phyloP scores from a whole-genome alignment of 1,140 invertebrate species.

The Rhagoletis pomonella region DNA sequence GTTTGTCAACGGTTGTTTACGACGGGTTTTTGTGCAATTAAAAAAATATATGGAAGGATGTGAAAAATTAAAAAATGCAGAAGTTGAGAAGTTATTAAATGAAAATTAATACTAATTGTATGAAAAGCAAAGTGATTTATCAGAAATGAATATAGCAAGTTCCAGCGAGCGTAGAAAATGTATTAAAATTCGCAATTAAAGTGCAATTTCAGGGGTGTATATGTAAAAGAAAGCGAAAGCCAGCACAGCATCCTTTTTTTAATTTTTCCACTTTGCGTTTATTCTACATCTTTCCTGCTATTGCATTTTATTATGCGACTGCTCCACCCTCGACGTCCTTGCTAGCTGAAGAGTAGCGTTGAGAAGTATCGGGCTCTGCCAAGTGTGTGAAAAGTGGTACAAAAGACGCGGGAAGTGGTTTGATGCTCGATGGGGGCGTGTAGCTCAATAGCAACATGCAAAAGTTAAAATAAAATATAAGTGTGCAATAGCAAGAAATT shows the following conservation, averaged over 20 bases:
- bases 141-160: background rate
- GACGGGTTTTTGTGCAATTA: background rate
- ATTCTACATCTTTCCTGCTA: background rate
- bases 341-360: background rate
- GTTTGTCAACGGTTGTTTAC: constrained; percentile 24
- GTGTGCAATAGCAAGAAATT: constrained; percentile 35
- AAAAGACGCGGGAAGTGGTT: constrained; percentile 38
- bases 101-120: background rate
- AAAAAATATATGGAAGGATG: constrained; percentile 28
- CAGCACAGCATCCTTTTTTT: constrained; percentile 43
- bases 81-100: background rate
- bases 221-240: constrained; percentile 48
- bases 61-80: background rate
- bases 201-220: background rate
- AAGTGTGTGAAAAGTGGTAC: constrained; percentile 23
- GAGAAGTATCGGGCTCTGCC: background rate
- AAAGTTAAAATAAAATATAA: constrained; percentile 7
- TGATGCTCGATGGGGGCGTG: constrained; percentile 19
- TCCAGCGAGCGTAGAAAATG: background rate
- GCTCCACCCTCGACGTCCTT: constrained; percentile 54
- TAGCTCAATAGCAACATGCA: background rate
- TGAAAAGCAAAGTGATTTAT: constrained; percentile 1
- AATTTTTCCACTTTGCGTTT: background rate
- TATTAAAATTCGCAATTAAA: background rate
- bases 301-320: constrained; percentile 2